phyloP scores from a whole-genome alignment of 2,113 vertebrate genomes.

The Xiphias gladius region DNA sequence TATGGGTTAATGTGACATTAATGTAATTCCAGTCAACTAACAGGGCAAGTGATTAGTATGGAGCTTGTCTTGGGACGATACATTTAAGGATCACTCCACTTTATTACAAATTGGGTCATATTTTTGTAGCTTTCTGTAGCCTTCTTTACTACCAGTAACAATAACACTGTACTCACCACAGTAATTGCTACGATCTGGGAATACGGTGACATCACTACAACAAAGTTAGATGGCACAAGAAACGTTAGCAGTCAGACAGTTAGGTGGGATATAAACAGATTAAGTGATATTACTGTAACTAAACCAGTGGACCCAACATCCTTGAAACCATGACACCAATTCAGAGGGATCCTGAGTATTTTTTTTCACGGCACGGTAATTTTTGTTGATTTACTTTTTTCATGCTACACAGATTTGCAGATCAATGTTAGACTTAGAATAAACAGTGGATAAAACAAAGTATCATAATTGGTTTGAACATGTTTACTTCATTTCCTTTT shows the following conservation, averaged over 20 bases:
- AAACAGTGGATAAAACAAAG: background rate
- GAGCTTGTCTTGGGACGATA: background rate
- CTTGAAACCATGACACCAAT: background rate
- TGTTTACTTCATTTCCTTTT: background rate
- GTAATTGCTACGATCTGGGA: background rate
- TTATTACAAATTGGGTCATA: background rate
- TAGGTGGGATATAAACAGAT: background rate
- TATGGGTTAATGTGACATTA: background rate
- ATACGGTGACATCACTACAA: background rate
- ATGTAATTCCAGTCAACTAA: constrained; percentile 4
- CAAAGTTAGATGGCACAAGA: background rate
- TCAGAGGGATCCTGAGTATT: background rate
- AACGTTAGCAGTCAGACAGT: background rate
- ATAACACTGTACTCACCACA: background rate
- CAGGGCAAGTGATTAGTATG: background rate
- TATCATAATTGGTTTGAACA: background rate
- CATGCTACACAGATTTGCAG: background rate
- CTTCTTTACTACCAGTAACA: background rate
- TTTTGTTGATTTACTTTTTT: background rate
- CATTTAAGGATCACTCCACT: background rate
- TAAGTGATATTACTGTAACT: background rate
- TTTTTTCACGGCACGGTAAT: background rate
- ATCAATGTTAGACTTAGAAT: too few species aligned
- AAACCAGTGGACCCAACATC: background rate
- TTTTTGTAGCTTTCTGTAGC: background rate